Evolutionary conservation across 2,888 invertebrate species (phyloP).

Genomic region (Meghimatium bilineatum): DNA sequence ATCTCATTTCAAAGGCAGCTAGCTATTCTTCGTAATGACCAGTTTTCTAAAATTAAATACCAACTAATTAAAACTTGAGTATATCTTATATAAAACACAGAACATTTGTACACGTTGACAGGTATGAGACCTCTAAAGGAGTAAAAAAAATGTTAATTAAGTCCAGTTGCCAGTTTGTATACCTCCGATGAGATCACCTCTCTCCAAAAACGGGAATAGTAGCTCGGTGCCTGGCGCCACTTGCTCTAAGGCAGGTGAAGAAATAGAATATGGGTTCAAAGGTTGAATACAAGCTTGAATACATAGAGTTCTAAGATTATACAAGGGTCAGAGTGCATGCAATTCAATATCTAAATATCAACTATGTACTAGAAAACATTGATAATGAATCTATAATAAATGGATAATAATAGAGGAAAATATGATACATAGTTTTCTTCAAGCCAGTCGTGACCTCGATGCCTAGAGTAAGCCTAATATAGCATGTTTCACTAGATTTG

Average conservation of each 20-base stretch:
- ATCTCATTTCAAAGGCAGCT: too few species aligned
- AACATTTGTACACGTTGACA: too few species aligned
- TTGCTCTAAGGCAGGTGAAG: constrained; percentile 47
- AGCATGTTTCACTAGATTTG: too few species aligned
- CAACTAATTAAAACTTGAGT: too few species aligned
- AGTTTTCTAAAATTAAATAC: too few species aligned
- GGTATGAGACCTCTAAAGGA: too few species aligned
- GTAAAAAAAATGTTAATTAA: neutral
- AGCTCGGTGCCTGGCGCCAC: constrained; percentile 45
- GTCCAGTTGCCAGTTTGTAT: constrained; percentile 8
- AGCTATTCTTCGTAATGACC: too few species aligned
- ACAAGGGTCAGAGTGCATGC: neutral
- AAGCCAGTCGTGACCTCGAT: too few species aligned
- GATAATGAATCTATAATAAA: neutral
- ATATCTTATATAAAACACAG: too few species aligned
- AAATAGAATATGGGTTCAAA: constrained; percentile 20
- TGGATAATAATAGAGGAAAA: neutral
- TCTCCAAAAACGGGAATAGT: constrained; percentile 51
- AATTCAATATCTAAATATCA: neutral
- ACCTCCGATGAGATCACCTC: constrained; percentile 58
- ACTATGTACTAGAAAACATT: neutral
- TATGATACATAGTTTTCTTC: too few species aligned
- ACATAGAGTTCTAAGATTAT: neutral
- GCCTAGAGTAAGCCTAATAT: too few species aligned
- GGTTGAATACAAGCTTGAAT: neutral